Percentiles rank a stretch among this genome's conserved stretches.
phyloP scores from a whole-genome alignment of 1,140 invertebrate genomes.

The Drosophila tropicalis region DNA sequence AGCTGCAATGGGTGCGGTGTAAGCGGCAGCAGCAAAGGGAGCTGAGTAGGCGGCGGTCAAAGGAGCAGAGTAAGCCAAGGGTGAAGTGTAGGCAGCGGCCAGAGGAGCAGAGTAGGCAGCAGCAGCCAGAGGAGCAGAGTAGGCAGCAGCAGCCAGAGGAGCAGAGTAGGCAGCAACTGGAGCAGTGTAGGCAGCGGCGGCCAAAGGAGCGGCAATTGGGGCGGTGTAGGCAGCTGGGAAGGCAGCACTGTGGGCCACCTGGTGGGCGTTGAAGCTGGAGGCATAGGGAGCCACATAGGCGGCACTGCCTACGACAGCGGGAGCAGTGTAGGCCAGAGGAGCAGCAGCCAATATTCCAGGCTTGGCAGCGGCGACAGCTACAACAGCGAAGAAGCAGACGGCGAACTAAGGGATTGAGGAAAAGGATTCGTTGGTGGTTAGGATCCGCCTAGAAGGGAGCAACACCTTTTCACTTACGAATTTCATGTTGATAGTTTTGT shows the following conservation, averaged over 20 bases:
- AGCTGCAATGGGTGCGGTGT: conserved; percentile 56
- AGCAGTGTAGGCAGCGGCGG: conserved; percentile 46
- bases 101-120: conserved; percentile 52
- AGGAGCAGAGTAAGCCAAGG: conserved; percentile 63
- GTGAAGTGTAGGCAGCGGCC: conserved; percentile 53
- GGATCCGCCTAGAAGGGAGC: neutral
- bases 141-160: conserved; percentile 5
- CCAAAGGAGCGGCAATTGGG: conserved; percentile 41
- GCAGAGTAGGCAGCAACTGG: conserved; percentile 60
- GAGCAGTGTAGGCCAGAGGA: conserved; percentile 82
- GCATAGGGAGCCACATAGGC: conserved; percentile 84
- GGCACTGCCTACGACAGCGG: conserved; percentile 67
- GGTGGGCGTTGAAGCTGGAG: conserved; percentile 62
- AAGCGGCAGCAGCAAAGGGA: conserved; percentile 43
- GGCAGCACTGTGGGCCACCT: conserved; percentile 61
- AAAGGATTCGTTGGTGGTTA: neutral
- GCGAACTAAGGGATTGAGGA: conserved; percentile 49
- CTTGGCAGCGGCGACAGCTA: conserved; percentile 69
- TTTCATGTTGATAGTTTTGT: conserved; percentile 70
- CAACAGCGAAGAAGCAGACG: conserved; percentile 73
- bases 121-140: conserved; percentile 12
- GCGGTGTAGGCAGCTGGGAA: conserved; percentile 64
- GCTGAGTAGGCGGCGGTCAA: conserved; percentile 49
- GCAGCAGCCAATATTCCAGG: conserved; percentile 62
- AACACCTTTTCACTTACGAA: conserved; percentile 61